Conservation (phyloP, 2,888 invertebrate species). For the Gonocerus acuteangulatus region DNA sequence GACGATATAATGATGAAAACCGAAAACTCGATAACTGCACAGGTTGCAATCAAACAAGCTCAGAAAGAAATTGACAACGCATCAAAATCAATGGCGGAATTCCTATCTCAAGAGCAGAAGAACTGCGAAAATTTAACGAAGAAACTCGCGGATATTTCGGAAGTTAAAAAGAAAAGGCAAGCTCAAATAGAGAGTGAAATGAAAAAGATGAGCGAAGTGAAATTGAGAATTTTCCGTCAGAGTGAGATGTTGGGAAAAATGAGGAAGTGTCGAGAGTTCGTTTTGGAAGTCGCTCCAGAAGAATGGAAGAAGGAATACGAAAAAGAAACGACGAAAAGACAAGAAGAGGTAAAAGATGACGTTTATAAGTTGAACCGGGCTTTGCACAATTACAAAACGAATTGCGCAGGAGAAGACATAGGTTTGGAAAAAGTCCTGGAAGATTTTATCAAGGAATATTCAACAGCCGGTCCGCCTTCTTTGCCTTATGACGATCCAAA, state of each 20-base stretch:
- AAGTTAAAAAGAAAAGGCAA: conserved; percentile 3
- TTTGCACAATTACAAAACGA: conserved; percentile 10
- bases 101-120: conserved; percentile 12
- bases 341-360: conserved; percentile 6
- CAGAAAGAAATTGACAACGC: conserved; percentile 15
- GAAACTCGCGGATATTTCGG: not conserved
- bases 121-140: not conserved
- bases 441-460: conserved; percentile 13
- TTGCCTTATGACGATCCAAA: conserved; percentile 8
- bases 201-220: conserved; percentile 17
- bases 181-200: conserved; percentile 8
- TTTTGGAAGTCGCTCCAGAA: conserved; percentile 12
- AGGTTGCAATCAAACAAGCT: not conserved
- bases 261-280: conserved; percentile 17
- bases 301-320: conserved; percentile 21
- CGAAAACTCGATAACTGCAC: not conserved
- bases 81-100: conserved; percentile 14
- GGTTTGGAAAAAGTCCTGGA: conserved; percentile 14
- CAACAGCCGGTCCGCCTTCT: conserved; percentile 1
- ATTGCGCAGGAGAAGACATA: conserved; percentile 11
- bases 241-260: conserved; percentile 9
- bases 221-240: conserved; percentile 12
- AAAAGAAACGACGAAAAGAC: conserved; percentile 5
- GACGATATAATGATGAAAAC: conserved; percentile 13
- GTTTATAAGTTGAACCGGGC: conserved; percentile 7